Percentiles rank a stretch among this genome's conserved stretches.
Evolutionary conservation across 2,888 invertebrate species (phyloP).

Genomic region (Branchipolynoe longqiensis): DNA sequence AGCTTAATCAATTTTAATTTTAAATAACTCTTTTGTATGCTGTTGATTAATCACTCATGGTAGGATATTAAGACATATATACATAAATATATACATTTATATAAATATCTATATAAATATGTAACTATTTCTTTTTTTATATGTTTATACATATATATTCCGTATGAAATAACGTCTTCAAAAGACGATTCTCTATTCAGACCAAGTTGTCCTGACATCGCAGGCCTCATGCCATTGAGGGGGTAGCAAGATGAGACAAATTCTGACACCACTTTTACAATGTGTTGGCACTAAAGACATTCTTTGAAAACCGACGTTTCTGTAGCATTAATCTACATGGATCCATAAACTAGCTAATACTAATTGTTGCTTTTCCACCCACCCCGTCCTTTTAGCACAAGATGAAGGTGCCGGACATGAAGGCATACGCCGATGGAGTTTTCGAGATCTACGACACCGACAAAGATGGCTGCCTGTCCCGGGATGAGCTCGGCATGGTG

Average conservation of each 20-base stretch:
- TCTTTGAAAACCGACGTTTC: no score
- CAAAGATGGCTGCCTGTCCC: conserved; percentile 29
- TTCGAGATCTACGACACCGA: conserved; percentile 29
- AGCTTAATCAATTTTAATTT: no score
- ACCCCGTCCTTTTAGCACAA: neutral
- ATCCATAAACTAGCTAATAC: no score
- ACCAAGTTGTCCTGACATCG: no score
- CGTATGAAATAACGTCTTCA: neutral
- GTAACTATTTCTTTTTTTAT: neutral
- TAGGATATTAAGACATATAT: no score
- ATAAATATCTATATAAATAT: no score
- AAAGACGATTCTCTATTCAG: neutral
- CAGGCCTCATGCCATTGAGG: neutral
- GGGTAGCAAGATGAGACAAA: neutral
- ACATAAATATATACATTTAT: no score
- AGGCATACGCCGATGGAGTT: conserved; percentile 24
- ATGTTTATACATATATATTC: neutral
- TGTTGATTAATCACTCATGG: no score
- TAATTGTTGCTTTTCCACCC: no score
- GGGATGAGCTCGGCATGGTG: conserved; percentile 24
- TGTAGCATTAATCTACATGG: no score
- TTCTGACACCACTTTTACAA: neutral
- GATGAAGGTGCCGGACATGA: conserved; percentile 15
- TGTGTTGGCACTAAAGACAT: no score
- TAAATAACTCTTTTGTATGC: no score